Evolutionary conservation across 2,888 invertebrate species (phyloP).

Genomic region (Caradrina kadenii): DNA sequence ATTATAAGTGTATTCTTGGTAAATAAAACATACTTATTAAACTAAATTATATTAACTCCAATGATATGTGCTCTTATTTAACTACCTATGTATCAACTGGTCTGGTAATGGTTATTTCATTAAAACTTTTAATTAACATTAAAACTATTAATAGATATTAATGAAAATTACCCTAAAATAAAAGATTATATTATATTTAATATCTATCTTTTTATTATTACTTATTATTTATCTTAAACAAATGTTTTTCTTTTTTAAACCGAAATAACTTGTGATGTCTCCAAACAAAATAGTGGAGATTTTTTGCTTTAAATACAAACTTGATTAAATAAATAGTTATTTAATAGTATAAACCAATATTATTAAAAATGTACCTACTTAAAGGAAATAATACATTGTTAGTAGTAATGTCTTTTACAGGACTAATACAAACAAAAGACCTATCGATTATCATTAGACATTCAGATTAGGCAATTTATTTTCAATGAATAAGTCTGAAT

Average conservation of each 20-base stretch:
- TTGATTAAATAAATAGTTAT: neutral
- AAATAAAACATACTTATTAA: neutral
- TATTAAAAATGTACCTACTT: neutral
- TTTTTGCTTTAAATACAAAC: neutral
- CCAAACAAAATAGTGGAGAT: neutral
- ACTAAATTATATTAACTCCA: slow-evolving; percentile 31
- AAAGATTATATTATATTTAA: no score
- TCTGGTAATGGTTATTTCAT: neutral
- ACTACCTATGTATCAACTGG: slow-evolving; percentile 2
- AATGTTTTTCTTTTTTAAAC: no score
- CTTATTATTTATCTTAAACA: no score
- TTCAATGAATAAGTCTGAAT: slow-evolving; percentile 13
- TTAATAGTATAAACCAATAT: neutral
- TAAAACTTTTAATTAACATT: no score
- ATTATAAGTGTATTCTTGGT: neutral
- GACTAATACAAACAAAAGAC: neutral
- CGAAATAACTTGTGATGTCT: neutral
- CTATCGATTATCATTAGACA: neutral
- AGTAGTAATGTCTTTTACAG: slow-evolving; percentile 1
- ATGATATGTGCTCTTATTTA: slow-evolving; percentile 35
- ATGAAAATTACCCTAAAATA: neutral
- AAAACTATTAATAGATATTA: no score
- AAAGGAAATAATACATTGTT: neutral
- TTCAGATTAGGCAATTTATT: slow-evolving; percentile 10
- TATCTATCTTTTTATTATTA: no score